These are phyloP conservation scores for Pectinophora gossypiella DNA, from an alignment of 1,140 invertebrate genomes.

Conservation along the genomic window DNA sequence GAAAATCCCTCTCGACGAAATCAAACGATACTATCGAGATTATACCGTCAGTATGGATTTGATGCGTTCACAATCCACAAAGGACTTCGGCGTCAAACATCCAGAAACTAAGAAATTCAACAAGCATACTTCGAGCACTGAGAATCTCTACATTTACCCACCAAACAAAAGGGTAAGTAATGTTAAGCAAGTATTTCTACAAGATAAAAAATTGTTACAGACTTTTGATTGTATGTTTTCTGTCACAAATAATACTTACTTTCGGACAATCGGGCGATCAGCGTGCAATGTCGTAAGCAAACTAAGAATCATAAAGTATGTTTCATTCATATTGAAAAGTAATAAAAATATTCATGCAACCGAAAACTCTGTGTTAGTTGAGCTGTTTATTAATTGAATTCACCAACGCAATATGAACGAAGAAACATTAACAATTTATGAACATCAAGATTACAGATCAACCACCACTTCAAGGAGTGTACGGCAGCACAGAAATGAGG, in stretches of 20 bases:
- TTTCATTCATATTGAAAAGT: no score
- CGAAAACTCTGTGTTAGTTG: no score
- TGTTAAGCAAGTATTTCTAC: not conserved
- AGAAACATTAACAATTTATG: no score
- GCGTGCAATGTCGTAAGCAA: no score
- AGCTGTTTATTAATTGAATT: no score
- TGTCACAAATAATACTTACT: no score
- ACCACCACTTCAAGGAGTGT: constrained; percentile 25
- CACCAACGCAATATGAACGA: no score
- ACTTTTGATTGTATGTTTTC: no score
- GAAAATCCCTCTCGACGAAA: constrained; percentile 27
- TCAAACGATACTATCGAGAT: constrained; percentile 34
- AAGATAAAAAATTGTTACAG: no score
- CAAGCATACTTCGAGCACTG: constrained; percentile 42
- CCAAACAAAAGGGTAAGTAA: constrained; percentile 38
- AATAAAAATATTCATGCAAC: no score
- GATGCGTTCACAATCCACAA: constrained; percentile 33
- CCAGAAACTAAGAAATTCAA: constrained; percentile 38
- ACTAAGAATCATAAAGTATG: no score
- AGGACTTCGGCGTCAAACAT: constrained; percentile 40
- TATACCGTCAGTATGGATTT: constrained; percentile 37
- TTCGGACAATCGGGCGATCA: no score
- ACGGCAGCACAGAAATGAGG: constrained; percentile 42
- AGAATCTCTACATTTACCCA: constrained; percentile 50
- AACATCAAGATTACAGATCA: constrained; percentile 22